Percentiles rank a stretch among this genome's conserved stretches.
These are phyloP conservation scores for Drosophila phalerata DNA, from an alignment of 2,888 invertebrate species.

Conservation along the genomic window DNA sequence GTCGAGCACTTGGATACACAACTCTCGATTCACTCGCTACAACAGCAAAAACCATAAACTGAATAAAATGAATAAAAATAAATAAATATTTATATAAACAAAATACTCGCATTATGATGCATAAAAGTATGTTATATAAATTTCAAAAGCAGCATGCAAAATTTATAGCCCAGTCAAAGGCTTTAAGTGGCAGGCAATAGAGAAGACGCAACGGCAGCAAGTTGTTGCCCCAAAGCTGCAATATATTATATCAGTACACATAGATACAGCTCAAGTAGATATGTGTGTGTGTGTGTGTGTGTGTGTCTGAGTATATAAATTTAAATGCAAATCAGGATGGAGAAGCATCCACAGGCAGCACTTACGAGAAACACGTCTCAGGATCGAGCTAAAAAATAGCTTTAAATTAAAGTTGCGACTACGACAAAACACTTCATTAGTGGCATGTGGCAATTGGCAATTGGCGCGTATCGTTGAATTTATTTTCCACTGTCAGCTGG, in stretches of 20 bases:
- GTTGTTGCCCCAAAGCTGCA: constrained; percentile 38
- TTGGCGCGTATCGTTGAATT: constrained; percentile 70
- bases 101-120: neutral
- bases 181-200: constrained; percentile 39
- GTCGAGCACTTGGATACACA: constrained; percentile 3
- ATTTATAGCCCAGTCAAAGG: constrained; percentile 38
- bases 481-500: constrained; percentile 58
- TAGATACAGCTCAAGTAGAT: constrained; percentile 1
- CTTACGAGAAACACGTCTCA: constrained; percentile 5
- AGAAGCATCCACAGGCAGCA: constrained; percentile 11
- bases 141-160: constrained; percentile 28
- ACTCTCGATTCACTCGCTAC: neutral
- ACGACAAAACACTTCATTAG: constrained; percentile 53
- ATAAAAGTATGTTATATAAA: constrained; percentile 20
- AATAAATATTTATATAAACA: constrained; percentile 1
- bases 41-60: neutral
- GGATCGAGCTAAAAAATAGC: constrained; percentile 8
- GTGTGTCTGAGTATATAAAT: constrained; percentile 41
- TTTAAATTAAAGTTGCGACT: constrained; percentile 22
- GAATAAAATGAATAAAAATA: neutral
- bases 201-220: constrained; percentile 32
- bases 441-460: constrained; percentile 56
- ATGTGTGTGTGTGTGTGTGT: neutral
- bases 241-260: constrained; percentile 42
- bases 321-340: constrained; percentile 56